Evolutionary conservation across 1,140 invertebrate species (phyloP).

Genomic region (Nixonia krombeini): DNA sequence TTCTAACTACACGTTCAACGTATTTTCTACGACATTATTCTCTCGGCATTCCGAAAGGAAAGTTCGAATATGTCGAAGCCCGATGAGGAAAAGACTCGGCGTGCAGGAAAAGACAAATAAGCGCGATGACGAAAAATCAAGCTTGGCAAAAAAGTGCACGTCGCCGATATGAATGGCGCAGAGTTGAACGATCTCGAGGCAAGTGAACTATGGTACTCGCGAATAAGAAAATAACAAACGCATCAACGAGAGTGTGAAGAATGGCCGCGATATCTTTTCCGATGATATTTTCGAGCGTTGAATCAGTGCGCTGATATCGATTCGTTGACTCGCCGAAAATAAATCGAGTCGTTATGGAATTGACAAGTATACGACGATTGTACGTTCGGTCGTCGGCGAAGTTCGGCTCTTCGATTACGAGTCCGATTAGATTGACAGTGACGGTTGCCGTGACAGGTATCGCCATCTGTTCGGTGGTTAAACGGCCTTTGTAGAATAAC

Average conservation of each 20-base stretch:
- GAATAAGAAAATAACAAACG: constrained; percentile 41
- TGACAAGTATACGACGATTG: too few relatives aligned
- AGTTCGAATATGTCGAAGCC: too few relatives aligned
- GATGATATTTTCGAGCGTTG: constrained; percentile 21
- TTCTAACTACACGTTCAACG: too few relatives aligned
- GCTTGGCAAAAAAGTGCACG: constrained; percentile 17
- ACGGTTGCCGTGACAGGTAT: constrained; percentile 1
- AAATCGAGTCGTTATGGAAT: too few relatives aligned
- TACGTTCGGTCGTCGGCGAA: too few relatives aligned
- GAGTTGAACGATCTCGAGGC: constrained; percentile 46
- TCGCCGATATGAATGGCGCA: constrained; percentile 38
- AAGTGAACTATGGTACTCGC: constrained; percentile 41
- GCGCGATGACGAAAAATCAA: background rate
- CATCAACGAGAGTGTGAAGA: constrained; percentile 11
- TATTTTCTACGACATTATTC: too few relatives aligned
- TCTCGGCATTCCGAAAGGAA: too few relatives aligned
- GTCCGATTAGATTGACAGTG: too few relatives aligned
- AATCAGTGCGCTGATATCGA: constrained; percentile 10
- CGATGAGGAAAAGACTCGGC: too few relatives aligned
- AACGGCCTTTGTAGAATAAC: constrained; percentile 30
- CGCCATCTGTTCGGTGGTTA: constrained; percentile 24
- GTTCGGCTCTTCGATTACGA: too few relatives aligned
- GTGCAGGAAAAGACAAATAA: too few relatives aligned
- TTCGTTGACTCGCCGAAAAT: too few relatives aligned
- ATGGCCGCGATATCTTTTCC: constrained; percentile 28